A percentile compares a stretch with the other conserved stretches of the same genome.
Conservation (phyloP, 1,140 invertebrate species). For the Nephila pilipes region DNA sequence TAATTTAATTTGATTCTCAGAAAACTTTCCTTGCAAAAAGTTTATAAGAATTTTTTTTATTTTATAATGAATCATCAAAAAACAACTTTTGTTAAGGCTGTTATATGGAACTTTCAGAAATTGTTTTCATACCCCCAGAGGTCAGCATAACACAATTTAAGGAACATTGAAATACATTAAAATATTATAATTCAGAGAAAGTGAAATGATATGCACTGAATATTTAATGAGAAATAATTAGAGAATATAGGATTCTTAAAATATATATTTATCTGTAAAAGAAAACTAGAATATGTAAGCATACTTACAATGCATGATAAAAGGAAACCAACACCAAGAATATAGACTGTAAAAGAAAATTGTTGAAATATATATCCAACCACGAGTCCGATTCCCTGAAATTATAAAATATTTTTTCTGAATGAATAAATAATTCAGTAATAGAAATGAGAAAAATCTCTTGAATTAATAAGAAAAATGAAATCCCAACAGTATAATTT, state of each 20-base stretch:
- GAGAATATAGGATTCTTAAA: background rate
- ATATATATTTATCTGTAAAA: background rate
- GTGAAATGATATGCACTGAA: too few relatives aligned
- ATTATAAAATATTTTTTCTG: background rate
- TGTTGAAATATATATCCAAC: conserved; percentile 97
- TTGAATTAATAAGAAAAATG: too few relatives aligned
- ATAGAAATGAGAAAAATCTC: too few relatives aligned
- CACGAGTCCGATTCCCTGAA: conserved; percentile 89
- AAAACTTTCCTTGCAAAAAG: too few relatives aligned
- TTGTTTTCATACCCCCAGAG: too few relatives aligned
- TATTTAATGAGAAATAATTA: background rate
- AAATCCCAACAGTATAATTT: too few relatives aligned
- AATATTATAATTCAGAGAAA: too few relatives aligned
- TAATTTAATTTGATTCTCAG: too few relatives aligned
- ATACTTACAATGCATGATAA: conserved; percentile 89
- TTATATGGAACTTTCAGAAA: background rate
- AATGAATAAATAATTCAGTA: too few relatives aligned
- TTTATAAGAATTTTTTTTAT: too few relatives aligned
- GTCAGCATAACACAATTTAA: too few relatives aligned
- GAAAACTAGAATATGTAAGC: background rate
- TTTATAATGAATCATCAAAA: background rate
- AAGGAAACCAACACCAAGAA: conserved; percentile 93
- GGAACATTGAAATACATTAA: too few relatives aligned
- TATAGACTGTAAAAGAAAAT: conserved; percentile 96
- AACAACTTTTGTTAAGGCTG: background rate